Evolutionary conservation across 2,113 vertebrate species (phyloP).

Genomic region (Ciconia maguari): DNA sequence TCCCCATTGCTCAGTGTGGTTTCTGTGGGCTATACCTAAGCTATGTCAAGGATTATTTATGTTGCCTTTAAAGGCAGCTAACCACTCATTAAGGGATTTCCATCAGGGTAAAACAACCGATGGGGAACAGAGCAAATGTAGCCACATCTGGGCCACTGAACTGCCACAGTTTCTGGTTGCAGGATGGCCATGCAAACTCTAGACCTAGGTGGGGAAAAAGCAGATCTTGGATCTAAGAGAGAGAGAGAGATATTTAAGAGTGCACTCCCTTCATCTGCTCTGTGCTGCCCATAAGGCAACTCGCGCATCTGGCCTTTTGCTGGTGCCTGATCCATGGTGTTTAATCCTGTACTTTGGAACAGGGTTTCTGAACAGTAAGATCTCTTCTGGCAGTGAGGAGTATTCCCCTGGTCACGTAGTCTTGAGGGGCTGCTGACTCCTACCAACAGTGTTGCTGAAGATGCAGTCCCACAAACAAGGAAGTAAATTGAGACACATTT

Average conservation of each 20-base stretch:
- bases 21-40: conserved; percentile 10
- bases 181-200: not conserved
- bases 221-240: not conserved
- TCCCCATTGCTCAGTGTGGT: not conserved
- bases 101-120: not conserved
- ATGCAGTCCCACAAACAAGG: not conserved
- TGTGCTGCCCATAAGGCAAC: not conserved
- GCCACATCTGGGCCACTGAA: not conserved
- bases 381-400: not conserved
- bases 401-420: not conserved
- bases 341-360: not conserved
- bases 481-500: not conserved
- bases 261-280: not conserved
- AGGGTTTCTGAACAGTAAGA: not conserved
- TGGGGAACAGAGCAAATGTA: not conserved
- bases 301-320: not conserved
- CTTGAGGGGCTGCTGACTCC: not conserved
- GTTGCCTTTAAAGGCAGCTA: not conserved
- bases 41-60: not conserved
- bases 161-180: not conserved
- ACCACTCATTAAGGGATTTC: not conserved
- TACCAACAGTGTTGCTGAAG: not conserved
- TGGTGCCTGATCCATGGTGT: not conserved
- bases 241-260: not conserved
- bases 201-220: not conserved